These are phyloP conservation scores for Steromphala cineraria DNA, from an alignment of 2,888 invertebrate genomes.

Conservation along the genomic window DNA sequence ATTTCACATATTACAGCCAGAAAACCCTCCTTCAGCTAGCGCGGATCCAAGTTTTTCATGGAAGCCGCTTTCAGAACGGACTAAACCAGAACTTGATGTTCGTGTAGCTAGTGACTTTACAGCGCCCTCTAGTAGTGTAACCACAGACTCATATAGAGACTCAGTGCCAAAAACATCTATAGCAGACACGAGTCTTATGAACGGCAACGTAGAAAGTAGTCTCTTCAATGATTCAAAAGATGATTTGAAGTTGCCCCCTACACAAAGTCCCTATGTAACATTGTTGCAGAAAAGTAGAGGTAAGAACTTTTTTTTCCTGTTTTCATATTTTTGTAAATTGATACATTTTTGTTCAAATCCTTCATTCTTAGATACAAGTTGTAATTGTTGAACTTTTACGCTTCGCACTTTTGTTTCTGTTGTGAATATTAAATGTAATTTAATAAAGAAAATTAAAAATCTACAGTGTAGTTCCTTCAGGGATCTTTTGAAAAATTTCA, in stretches of 20 bases:
- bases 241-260: conserved; percentile 80
- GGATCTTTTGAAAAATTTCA: too few relatives aligned
- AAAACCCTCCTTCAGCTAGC: neutral
- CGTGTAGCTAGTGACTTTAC: conserved; percentile 2
- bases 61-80: conserved; percentile 17
- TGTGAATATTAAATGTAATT: too few relatives aligned
- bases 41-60: conserved; percentile 24
- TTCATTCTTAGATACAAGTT: too few relatives aligned
- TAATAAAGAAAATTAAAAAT: too few relatives aligned
- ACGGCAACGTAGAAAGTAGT: conserved; percentile 32
- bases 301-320: conserved; percentile 73
- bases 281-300: conserved; percentile 92
- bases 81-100: neutral
- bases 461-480: too few relatives aligned
- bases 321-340: too few relatives aligned
- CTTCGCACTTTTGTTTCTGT: too few relatives aligned
- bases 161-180: neutral
- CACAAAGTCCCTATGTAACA: conserved; percentile 91
- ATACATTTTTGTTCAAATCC: too few relatives aligned
- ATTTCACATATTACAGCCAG: neutral
- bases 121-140: neutral
- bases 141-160: neutral
- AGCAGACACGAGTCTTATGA: conserved; percentile 24
- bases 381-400: too few relatives aligned
- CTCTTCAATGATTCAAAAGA: conserved; percentile 39